These are phyloP conservation scores for Drosophila jambulina DNA, from an alignment of 1,140 invertebrate species.

Conservation along the genomic window DNA sequence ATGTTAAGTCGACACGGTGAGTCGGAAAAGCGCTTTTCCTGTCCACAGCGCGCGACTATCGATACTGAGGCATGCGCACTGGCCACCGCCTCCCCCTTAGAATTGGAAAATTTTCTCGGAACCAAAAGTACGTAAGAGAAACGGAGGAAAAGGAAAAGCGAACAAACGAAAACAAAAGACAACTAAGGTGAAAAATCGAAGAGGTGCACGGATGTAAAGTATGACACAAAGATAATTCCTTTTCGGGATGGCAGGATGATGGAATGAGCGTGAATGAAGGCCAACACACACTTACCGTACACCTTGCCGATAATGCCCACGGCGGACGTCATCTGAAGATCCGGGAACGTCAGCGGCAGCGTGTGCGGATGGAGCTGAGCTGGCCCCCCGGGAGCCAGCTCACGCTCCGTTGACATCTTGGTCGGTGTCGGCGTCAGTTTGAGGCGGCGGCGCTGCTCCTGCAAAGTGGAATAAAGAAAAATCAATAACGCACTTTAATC, in stretches of 20 bases:
- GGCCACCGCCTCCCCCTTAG: conserved; percentile 13
- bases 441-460: conserved; percentile 67
- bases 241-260: not conserved
- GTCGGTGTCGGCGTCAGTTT: conserved; percentile 85
- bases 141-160: conserved; percentile 22
- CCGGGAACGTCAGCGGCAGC: conserved; percentile 86
- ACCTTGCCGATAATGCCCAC: conserved; percentile 88
- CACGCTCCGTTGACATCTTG: conserved; percentile 85
- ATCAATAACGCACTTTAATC: conserved; percentile 23
- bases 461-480: conserved; percentile 16
- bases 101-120: conserved; percentile 66
- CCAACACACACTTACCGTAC: conserved; percentile 85
- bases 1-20: conserved; percentile 90
- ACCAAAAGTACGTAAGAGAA: conserved; percentile 55
- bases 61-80: conserved; percentile 78
- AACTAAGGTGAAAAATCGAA: conserved; percentile 23
- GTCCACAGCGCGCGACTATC: conserved; percentile 40
- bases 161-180: conserved; percentile 31
- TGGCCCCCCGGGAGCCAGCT: conserved; percentile 85
- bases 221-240: conserved; percentile 4
- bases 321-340: conserved; percentile 86
- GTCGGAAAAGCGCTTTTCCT: conserved; percentile 78
- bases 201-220: conserved; percentile 54
- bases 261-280: not conserved
- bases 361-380: conserved; percentile 85